Conservation (phyloP, 2,888 invertebrate species). For the Eretmocerus hayati region DNA sequence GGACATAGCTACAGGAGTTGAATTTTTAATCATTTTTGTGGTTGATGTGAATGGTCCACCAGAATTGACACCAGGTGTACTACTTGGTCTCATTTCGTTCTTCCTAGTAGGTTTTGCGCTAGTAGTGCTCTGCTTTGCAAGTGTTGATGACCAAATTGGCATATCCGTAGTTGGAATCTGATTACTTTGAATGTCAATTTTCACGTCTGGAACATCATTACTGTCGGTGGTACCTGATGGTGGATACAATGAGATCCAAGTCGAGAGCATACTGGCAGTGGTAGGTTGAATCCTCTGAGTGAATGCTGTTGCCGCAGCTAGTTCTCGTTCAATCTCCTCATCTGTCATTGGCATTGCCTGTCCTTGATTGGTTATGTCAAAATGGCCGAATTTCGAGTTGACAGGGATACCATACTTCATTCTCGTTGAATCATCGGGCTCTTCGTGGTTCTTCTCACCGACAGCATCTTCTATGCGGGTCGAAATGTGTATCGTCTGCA, state of each 20-base stretch:
- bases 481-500: conserved; percentile 20
- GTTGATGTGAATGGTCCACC: conserved; percentile 19
- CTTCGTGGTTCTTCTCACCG: conserved; percentile 14
- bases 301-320: conserved; percentile 32
- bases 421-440: conserved; percentile 25
- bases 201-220: conserved; percentile 12
- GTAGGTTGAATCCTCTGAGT: conserved; percentile 49
- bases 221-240: conserved; percentile 36
- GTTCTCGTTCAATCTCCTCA: conserved; percentile 55
- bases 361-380: conserved; percentile 53
- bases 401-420: conserved; percentile 36
- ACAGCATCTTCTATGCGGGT: conserved; percentile 19
- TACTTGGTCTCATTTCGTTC: conserved; percentile 22
- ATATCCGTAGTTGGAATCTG: conserved; percentile 1
- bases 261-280: conserved; percentile 63
- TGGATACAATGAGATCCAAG: conserved; percentile 67
- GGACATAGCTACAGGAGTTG: conserved; percentile 4
- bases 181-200: conserved; percentile 6
- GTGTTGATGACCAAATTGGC: conserved; percentile 10
- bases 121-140: conserved; percentile 21
- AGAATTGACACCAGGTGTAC: conserved; percentile 14
- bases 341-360: conserved; percentile 60
- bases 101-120: conserved; percentile 23
- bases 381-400: conserved; percentile 42
- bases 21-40: conserved; percentile 7